These are phyloP conservation scores for Trachops cirrhosus DNA, from an alignment of 2,797 vertebrate genomes.

Conservation along the genomic window DNA sequence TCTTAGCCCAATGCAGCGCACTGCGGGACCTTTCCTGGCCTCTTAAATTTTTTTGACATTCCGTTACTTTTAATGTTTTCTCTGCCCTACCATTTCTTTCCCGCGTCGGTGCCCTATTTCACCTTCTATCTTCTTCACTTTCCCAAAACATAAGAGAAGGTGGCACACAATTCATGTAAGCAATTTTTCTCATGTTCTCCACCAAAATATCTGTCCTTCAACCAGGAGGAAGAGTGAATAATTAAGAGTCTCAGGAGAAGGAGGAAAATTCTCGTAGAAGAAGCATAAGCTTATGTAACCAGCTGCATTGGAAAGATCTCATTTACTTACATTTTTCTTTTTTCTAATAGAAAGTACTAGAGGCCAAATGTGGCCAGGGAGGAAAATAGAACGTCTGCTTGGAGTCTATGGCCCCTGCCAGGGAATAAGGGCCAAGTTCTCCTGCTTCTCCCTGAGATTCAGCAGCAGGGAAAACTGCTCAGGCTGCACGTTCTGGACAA, in stretches of 20 bases:
- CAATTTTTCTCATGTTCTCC: neutral
- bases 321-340: neutral
- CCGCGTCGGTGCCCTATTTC: neutral
- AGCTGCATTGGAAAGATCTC: neutral
- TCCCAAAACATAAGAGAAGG: neutral
- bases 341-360: neutral
- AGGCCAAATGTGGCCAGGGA: neutral
- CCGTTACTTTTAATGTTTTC: neutral
- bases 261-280: neutral
- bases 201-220: neutral
- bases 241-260: neutral
- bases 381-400: neutral
- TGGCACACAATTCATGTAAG: neutral
- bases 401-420: neutral
- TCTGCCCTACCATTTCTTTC: neutral
- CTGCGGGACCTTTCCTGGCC: neutral
- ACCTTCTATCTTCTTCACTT: neutral
- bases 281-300: neutral
- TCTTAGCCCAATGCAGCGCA: neutral
- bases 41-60: neutral
- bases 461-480: neutral
- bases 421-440: fast-evolving
- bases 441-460: neutral
- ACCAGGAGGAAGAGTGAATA: neutral
- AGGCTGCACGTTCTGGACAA: neutral